Percentiles rank a stretch among this genome's conserved stretches.
These are phyloP conservation scores for Trochalopteron elliotii DNA, from an alignment of 2,113 vertebrate genomes.

Conservation along the genomic window DNA sequence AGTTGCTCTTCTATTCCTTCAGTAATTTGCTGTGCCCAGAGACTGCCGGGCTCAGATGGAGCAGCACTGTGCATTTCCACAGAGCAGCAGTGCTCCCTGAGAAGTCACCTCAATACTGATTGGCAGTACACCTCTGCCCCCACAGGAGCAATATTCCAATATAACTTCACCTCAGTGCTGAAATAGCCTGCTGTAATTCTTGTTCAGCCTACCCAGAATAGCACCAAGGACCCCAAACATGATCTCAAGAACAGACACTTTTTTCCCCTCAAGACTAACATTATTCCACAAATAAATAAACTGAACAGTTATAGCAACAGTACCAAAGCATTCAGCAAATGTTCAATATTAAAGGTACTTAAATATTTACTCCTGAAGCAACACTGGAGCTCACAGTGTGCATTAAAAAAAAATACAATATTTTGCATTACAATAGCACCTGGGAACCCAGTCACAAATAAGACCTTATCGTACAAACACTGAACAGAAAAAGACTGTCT, in stretches of 20 bases:
- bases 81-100: background rate
- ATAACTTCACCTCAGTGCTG: background rate
- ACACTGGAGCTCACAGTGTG: background rate
- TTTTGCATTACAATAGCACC: constrained; percentile 24
- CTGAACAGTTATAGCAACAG: background rate
- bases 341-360: constrained; percentile 20
- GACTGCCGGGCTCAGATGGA: background rate
- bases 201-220: background rate
- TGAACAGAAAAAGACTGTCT: background rate
- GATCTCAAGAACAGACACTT: background rate
- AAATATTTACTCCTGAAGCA: constrained; percentile 55
- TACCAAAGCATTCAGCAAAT: background rate
- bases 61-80: fast-evolving
- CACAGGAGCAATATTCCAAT: background rate
- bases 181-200: background rate
- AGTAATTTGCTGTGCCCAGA: background rate
- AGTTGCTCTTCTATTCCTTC: background rate
- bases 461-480: background rate
- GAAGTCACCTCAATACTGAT: background rate
- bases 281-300: background rate
- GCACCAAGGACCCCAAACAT: fast-evolving
- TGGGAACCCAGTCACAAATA: constrained; percentile 20
- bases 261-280: background rate
- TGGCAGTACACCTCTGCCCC: background rate
- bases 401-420: background rate